Evolutionary conservation across 1,140 invertebrate genomes (phyloP).

Genomic region (Periplaneta americana): DNA sequence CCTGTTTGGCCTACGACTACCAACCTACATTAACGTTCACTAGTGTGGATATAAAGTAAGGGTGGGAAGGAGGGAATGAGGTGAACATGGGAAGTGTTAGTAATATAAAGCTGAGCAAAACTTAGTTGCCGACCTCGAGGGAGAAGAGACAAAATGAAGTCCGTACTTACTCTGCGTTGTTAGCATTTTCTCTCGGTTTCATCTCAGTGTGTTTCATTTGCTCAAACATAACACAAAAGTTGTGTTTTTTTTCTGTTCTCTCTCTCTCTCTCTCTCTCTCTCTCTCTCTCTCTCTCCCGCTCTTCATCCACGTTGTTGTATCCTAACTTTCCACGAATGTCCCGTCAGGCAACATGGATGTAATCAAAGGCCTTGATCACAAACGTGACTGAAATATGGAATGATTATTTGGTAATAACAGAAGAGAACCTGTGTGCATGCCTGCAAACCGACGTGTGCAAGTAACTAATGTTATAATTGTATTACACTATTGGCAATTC

Average conservation of each 20-base stretch:
- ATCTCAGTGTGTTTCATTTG: background rate
- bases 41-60: background rate
- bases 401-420: background rate
- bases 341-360: background rate
- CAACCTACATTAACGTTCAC: background rate
- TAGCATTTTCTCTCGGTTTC: background rate
- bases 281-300: too few species aligned
- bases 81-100: background rate
- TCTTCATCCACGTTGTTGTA: too few species aligned
- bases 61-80: background rate
- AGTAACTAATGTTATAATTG: background rate
- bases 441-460: background rate
- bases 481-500: background rate
- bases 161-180: background rate
- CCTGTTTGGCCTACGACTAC: background rate
- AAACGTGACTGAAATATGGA: background rate
- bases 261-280: too few species aligned
- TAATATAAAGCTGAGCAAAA: background rate
- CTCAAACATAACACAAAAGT: background rate
- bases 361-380: background rate
- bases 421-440: background rate
- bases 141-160: background rate
- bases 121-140: background rate
- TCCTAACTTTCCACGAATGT: background rate
- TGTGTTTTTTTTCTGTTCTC: too few species aligned